These are phyloP conservation scores for Trichechus manatus DNA, from an alignment of 2,113 vertebrate species.

Conservation along the genomic window DNA sequence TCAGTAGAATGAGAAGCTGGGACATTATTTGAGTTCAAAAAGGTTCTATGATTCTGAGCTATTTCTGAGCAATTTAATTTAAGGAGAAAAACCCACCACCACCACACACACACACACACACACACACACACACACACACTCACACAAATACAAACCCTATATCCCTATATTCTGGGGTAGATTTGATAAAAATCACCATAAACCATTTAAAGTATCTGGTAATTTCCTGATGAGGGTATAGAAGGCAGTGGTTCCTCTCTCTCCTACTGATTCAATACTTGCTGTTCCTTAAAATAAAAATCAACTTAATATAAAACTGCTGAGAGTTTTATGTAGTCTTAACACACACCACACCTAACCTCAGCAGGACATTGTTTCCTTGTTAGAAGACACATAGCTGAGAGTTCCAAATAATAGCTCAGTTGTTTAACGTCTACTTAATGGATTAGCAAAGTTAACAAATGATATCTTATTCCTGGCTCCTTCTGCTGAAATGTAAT, in stretches of 20 bases:
- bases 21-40: not conserved
- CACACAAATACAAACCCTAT: not conserved
- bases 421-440: slow-evolving; percentile 84
- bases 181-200: slow-evolving; percentile 69
- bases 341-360: slow-evolving; percentile 86
- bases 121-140: not conserved
- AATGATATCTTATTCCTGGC: slow-evolving; percentile 87
- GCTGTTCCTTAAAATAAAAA: slow-evolving; percentile 83
- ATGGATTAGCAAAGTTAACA: slow-evolving; percentile 89
- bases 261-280: slow-evolving; percentile 63
- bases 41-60: not conserved
- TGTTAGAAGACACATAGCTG: slow-evolving; percentile 78
- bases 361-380: slow-evolving; percentile 86
- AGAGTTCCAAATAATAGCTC: slow-evolving; percentile 84
- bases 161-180: slow-evolving; percentile 15
- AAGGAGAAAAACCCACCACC: not conserved
- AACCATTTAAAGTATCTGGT: slow-evolving; percentile 59
- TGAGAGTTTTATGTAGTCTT: slow-evolving; percentile 86
- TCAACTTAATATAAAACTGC: slow-evolving; percentile 76
- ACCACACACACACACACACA: not conserved
- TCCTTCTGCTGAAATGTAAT: slow-evolving; percentile 85
- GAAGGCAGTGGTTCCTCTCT: slow-evolving; percentile 52
- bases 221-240: slow-evolving; percentile 59
- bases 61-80: slow-evolving; percentile 9
- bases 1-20: slow-evolving; percentile 12